A percentile compares a stretch with the other conserved stretches of the same genome.
phyloP scores from a whole-genome alignment of 1,140 invertebrate genomes.

The Melitaea cinxia region DNA sequence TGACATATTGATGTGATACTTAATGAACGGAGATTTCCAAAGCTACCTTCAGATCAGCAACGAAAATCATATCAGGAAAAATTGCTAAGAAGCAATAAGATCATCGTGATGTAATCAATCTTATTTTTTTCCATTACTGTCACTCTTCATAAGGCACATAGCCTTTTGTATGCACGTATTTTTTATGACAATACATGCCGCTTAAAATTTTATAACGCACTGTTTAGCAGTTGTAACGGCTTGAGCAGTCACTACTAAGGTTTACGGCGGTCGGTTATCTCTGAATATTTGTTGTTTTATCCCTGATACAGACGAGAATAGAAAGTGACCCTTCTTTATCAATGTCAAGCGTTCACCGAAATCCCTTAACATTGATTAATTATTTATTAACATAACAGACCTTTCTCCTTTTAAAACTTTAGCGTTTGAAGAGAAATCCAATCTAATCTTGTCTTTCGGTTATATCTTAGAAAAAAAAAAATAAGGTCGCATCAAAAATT shows the following conservation, averaged over 20 bases:
- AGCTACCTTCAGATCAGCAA: no score
- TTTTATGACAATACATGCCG: no score
- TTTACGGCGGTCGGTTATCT: no score
- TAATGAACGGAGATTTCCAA: no score
- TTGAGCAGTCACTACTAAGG: not conserved
- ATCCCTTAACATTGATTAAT: not conserved
- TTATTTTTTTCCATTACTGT: no score
- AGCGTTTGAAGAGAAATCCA: not conserved
- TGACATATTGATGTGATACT: no score
- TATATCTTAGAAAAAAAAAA: not conserved
- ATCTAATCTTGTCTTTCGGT: not conserved
- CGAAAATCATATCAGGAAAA: no score
- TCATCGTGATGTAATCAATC: no score
- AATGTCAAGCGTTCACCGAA: not conserved
- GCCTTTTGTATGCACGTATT: no score
- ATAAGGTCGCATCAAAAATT: not conserved
- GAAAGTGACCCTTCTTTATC: conserved; percentile 3
- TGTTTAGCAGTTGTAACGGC: not conserved
- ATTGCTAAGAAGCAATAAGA: no score
- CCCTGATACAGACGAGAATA: not conserved
- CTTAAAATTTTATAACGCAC: no score
- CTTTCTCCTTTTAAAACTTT: not conserved
- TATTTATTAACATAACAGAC: not conserved
- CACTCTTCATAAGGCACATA: no score
- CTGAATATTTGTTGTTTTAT: not conserved